Percentiles rank a stretch among this genome's conserved stretches.
Conservation (phyloP, 2,888 invertebrate genomes). For the Drosophila borborema region DNA sequence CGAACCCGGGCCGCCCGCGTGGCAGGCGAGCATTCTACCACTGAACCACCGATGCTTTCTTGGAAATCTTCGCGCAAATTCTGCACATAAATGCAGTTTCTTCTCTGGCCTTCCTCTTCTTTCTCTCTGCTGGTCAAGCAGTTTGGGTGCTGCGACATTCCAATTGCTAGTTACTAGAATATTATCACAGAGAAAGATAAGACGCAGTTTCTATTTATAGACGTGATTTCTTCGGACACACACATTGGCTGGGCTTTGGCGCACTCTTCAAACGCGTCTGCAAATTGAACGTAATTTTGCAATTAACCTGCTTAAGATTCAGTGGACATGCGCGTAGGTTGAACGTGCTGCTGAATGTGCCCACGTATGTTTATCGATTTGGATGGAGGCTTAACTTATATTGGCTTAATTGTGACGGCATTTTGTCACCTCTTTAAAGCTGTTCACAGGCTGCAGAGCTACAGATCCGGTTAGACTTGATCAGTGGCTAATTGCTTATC, state of each 20-base stretch:
- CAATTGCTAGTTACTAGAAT: not conserved
- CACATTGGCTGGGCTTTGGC: conserved; percentile 19
- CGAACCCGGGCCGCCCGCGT: conserved; percentile 81
- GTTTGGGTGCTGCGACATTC: not conserved
- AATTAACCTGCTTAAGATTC: conserved; percentile 52
- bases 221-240: conserved; percentile 22
- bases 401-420: conserved; percentile 66
- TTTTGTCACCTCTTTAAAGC: conserved; percentile 49
- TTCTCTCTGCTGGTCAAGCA: conserved; percentile 11
- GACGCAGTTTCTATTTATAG: conserved; percentile 5
- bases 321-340: conserved; percentile 51
- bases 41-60: conserved; percentile 61
- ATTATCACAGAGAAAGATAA: conserved; percentile 3
- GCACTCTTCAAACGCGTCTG: conserved; percentile 47
- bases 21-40: conserved; percentile 80
- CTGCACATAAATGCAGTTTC: conserved; percentile 11
- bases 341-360: conserved; percentile 64
- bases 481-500: conserved; percentile 47
- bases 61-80: not conserved
- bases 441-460: conserved; percentile 16
- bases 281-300: conserved; percentile 50
- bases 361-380: conserved; percentile 51
- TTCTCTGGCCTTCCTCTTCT: not conserved
- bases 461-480: conserved; percentile 48
- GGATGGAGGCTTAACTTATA: conserved; percentile 39